Base-by-base conservation (phyloP, 2,797 vertebrate genomes). In the Taenioides sp. region DNA sequence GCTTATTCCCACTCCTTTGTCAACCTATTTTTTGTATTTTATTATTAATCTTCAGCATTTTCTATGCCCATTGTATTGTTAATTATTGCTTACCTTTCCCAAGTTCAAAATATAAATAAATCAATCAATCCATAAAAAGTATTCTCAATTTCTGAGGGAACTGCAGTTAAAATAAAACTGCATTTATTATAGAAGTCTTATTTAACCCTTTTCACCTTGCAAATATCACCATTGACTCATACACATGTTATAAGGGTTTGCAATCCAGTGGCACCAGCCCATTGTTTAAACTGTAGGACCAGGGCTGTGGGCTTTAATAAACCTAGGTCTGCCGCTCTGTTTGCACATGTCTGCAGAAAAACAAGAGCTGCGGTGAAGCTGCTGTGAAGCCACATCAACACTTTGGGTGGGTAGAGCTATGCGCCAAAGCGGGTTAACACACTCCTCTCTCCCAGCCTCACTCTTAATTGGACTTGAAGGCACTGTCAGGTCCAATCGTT, bases 401-500 rank as follows among this genome's bases (percentile, higher is more conserved):
- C 88, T 82, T 88, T 85, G 79, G 83, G 81, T 76, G 81, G 84
- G 82, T 59, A 85, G 81, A 75, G 83, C 78, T 73, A 34, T 20
- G 65, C 62, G 74, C 81, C 88, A 87, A 87, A 83, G 81, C 84
- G 79, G 83, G 86, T 91, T 87, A 90, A 90, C 86, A 82, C 86
- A 82, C 86, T 87, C 65, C 73, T 79, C 81, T 87, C 83, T 84
- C 83, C 70, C 83, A 87, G 86, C 80, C 69, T 85, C 89, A 86
- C 75, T 91, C 85, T 84, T 92, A 92, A 93, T 93, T 90, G 88
- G 89, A 91, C 89, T 90, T 88, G 90, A 94, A 92, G 90, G 88
- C 89, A 88, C 86, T 91, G 90, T 94, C 92, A 92, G 82, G 86
- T 90, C 88, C 89, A 89, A 92, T 93, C 75, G 84, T 80, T 78